Base-by-base conservation (phyloP, 2,113 vertebrate species). In the Odontophorus gujanensis region DNA sequence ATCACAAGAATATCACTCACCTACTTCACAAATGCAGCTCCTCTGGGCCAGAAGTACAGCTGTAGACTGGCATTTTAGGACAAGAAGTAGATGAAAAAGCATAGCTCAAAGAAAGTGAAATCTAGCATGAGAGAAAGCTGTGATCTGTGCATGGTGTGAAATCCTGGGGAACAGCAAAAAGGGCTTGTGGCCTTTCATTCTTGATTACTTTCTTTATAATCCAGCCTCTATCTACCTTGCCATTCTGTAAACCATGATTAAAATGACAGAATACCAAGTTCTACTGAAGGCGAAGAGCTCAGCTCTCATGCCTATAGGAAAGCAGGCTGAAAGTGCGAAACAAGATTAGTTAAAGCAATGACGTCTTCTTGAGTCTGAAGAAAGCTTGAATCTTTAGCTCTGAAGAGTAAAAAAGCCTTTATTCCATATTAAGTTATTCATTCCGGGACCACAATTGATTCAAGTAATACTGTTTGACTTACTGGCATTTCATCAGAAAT, bases 41-140 rank as follows among this genome's bases (percentile, higher is more conserved):
- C 58, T 48, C 55, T 15, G n/a, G 42, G n/a, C 14, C 55, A 80
- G 50, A 28, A 72, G 28, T 61, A 73, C 12, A 22, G 26, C 18
- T 59, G 11, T 15, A 61, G 32, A 40, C 66, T 42, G 85, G 15
- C 10, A 76, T 12, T 75, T 18, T 59, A 32, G 61, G 65, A 13
- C 17, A 84, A 89, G 43, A 68, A 75, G 80, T 50, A 8, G 24
- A 73, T 38, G 81, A 59, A 63, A 67, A 2, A 12, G 8, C 42
- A 86, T 25, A 72, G 17, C 19, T 86, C 19, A 36, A 55, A 81
- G 22, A 47, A 92, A 89, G 14, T 47, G 14, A 83, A 74, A 83
- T 71, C 11, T 59, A 34, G 4, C 32, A 38, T 42, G 65, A 82
- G 36, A 79, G 19, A 14, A 53, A 15, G 28, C 28, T 0, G 0